A percentile compares a stretch with the other conserved stretches of the same genome.
Evolutionary conservation across 2,797 vertebrate species (phyloP).

Genomic region (Siniperca undulata): DNA sequence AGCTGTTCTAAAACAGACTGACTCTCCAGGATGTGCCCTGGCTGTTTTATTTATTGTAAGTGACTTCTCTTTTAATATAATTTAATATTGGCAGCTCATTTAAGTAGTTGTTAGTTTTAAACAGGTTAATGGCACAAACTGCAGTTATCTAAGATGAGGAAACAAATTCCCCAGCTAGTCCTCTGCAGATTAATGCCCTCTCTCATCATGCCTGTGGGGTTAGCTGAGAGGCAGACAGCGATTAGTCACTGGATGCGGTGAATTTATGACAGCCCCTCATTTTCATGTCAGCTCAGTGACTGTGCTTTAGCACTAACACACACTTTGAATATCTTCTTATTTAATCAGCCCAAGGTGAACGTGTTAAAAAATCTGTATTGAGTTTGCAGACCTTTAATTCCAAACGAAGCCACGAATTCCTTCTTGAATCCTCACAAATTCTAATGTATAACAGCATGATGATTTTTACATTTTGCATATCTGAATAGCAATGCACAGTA

Average conservation of each 20-base stretch:
- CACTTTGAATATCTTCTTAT: slow-evolving; percentile 59
- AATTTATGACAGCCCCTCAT: slow-evolving; percentile 70
- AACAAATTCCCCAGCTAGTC: slow-evolving; percentile 47
- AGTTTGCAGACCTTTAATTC: slow-evolving; percentile 1
- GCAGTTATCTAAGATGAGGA: slow-evolving; percentile 27
- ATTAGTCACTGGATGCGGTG: slow-evolving; percentile 64
- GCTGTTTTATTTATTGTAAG: slow-evolving; percentile 15
- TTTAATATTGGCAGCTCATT: slow-evolving; percentile 53
- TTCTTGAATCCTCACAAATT: background rate
- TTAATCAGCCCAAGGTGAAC: slow-evolving; percentile 48
- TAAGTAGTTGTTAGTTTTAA: slow-evolving; percentile 56
- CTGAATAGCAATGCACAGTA: slow-evolving; percentile 27
- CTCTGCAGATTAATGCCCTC: slow-evolving; percentile 64
- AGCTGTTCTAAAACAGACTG: slow-evolving; percentile 17
- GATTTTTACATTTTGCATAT: slow-evolving; percentile 30
- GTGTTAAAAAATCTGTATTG: slow-evolving; percentile 21
- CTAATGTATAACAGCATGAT: slow-evolving; percentile 3
- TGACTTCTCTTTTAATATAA: slow-evolving; percentile 35
- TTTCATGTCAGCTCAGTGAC: slow-evolving; percentile 71
- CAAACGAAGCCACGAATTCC: slow-evolving; percentile 6
- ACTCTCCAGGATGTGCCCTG: slow-evolving; percentile 13
- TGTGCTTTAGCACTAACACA: slow-evolving; percentile 40
- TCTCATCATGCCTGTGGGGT: slow-evolving; percentile 66
- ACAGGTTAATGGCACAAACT: slow-evolving; percentile 45
- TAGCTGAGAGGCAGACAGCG: slow-evolving; percentile 62